Base-by-base conservation (phyloP, 1,140 invertebrate genomes). In the Nephotettix cincticeps region DNA sequence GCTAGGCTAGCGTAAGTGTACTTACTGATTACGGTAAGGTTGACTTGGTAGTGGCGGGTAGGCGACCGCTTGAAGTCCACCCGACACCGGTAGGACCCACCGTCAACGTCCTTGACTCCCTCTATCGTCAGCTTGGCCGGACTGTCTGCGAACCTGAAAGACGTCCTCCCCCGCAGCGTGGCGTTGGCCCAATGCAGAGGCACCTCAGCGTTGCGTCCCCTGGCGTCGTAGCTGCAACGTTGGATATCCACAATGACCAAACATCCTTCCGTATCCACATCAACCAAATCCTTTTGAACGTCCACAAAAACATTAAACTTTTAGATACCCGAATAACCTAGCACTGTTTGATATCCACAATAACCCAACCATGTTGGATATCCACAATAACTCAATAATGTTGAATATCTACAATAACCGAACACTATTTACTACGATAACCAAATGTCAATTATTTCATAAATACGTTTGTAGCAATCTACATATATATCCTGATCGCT, bases 1-100 rank as follows among this genome's bases (percentile, higher is more conserved):
- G n/a, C n/a, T n/a, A n/a, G n/a, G n/a, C n/a, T n/a, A n/a, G n/a
- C n/a, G n/a, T n/a, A n/a, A n/a, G n/a, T 58, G 17, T 45, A 91
- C 93, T 94, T 86, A 96, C 94, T 90, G 76, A 95, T 92, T 71
- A 96, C 90, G 74, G 92, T 93, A 71, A 96, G 85, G 81, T 94
- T 94, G 77, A 95, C 90, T 83, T 91, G 88, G 66, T 90, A 90
- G 81, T 95, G 94, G 75, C 92, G 87, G 0, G 94, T 96, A 0
- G 93, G 93, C 28, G 92, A 93, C 77, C 91, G 90, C 76, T 91
- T 90, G 83, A 95, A 96, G 83, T 96, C 94, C 51, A 95, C 92
- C 73, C 94, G 84, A 78, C 94, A 96, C 68, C 92, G 84, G 82
- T 95, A 96, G 71, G 93, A 85, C n/a, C 93, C 93, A 32, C 87